Evolutionary conservation across 1,140 invertebrate species (phyloP), one percentile per base, ranked within the genome.

Genomic region (Metopolophium dirhodum): DNA sequence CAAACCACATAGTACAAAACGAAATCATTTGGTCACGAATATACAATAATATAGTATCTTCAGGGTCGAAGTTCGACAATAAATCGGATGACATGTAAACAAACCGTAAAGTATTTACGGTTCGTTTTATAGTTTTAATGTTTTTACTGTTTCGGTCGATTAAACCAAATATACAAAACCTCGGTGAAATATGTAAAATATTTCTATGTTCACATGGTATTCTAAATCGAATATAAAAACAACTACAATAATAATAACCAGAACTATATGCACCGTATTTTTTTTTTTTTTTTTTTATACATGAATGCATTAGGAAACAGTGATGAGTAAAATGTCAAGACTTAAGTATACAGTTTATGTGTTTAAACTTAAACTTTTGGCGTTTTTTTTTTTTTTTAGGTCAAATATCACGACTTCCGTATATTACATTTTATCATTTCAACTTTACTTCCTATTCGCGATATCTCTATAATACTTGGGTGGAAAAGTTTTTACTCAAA

Each of bases 51-150:
- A 35, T 35, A 87, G 11, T 49, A 30, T 87, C 85, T 87, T 87
- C 45, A 20, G 30, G 7, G 45, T 49, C 20, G 30, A 49, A 51
- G 11, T 87, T 87, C 47, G 45, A 49, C 47, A 87, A 49, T 87
- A 87, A 87, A 87, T 49, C 30, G 47, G 86, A 87, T 87, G 86
- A 87, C 45, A 87, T 87, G 86, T 87, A 87, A 87, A 89, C n/a
- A 89, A 89, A 54, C 54, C 87, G 49, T 54, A 37, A 89, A 89
- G 14, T 54, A 54, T 54, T 88, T 89, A 37, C n/a, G 2, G n/a
- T 89, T 89, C 18, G 83, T 41, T 49, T 22, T 89, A 54, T 49
- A 86, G 26, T 86, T 86, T 86, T 86, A 86, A 86, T 47, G 41
- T 47, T 41, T 41, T 41, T 41, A 47, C 41, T 47, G 85, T 86